Evolutionary conservation across 2,113 vertebrate species (phyloP).

Genomic region (Pantherophis guttatus): DNA sequence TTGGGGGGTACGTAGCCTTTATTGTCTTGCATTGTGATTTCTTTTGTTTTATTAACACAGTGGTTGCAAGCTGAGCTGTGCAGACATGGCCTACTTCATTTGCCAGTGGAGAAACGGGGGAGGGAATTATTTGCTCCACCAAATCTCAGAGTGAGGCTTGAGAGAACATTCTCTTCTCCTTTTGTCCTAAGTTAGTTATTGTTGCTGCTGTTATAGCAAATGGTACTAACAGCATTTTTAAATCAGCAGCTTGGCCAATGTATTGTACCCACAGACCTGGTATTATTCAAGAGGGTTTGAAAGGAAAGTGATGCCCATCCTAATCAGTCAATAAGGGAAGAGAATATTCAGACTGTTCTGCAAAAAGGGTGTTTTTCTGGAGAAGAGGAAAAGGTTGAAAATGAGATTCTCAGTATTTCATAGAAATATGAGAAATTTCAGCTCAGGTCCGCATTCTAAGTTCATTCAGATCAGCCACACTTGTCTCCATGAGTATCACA

Average conservation of each 20-base stretch:
- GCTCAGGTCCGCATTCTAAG: background rate
- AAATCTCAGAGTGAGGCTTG: background rate
- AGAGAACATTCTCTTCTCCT: background rate
- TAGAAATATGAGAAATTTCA: background rate
- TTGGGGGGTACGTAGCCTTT: background rate
- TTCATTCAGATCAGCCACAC: background rate
- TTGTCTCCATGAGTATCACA: background rate
- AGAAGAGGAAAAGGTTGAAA: background rate
- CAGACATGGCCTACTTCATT: background rate
- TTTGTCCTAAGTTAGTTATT: background rate
- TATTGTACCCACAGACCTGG: background rate
- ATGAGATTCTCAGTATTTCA: background rate
- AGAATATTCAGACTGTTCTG: background rate
- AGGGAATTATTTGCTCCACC: background rate
- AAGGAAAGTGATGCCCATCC: background rate
- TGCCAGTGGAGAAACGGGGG: background rate
- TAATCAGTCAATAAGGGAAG: background rate
- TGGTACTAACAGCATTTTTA: background rate
- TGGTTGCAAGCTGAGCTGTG: background rate
- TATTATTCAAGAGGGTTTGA: background rate
- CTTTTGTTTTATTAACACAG: background rate
- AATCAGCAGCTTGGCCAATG: background rate
- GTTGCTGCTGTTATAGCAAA: background rate
- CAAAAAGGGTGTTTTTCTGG: background rate
- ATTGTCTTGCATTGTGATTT: background rate